These are phyloP conservation scores for Drosophila stalkeri DNA, from an alignment of 2,888 invertebrate genomes.

Conservation along the genomic window DNA sequence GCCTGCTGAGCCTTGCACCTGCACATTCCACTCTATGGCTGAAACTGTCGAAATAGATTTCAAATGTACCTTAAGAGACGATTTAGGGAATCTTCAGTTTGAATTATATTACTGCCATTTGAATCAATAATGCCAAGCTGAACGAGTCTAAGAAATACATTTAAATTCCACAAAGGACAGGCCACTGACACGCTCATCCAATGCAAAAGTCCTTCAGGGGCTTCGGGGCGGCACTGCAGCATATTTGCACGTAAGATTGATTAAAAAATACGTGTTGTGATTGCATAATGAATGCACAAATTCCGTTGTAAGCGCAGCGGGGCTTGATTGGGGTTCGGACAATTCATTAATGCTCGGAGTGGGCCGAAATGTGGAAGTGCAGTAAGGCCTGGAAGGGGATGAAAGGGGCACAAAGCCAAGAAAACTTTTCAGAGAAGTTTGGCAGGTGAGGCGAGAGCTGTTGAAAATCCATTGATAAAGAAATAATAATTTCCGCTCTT, in stretches of 20 bases:
- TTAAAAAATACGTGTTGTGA: conserved; percentile 81
- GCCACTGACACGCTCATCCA: conserved; percentile 1
- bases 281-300: conserved; percentile 72
- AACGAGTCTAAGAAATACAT: conserved; percentile 49
- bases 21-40: background rate
- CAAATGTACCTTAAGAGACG: background rate
- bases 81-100: background rate
- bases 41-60: background rate
- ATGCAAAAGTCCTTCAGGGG: conserved; percentile 7
- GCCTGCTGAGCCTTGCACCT: background rate
- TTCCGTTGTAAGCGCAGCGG: conserved; percentile 19
- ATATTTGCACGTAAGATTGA: conserved; percentile 79
- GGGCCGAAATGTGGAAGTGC: background rate
- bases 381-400: background rate
- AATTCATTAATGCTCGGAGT: conserved; percentile 31
- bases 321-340: conserved; percentile 30
- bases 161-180: conserved; percentile 46
- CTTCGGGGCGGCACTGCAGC: conserved; percentile 19
- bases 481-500: conserved; percentile 76
- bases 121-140: conserved; percentile 36
- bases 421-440: conserved; percentile 35
- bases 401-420: conserved; percentile 4
- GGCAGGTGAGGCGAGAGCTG: conserved; percentile 12
- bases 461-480: conserved; percentile 68
- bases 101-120: background rate